Base-by-base conservation (phyloP, 1,140 invertebrate genomes). In the Drosophila arawakana region DNA sequence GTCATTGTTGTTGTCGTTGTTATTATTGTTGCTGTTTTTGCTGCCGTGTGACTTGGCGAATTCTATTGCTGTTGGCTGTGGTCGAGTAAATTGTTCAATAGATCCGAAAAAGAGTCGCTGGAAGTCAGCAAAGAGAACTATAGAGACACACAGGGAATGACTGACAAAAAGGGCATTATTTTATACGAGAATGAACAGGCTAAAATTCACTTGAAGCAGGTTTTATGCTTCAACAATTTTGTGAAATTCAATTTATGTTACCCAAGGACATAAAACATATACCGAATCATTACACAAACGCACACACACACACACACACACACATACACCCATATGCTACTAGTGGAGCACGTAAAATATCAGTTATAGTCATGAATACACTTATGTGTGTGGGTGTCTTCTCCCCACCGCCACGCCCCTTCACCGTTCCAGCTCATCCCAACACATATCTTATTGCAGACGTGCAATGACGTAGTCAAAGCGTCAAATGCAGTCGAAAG, bases 181-280 rank as follows among this genome's bases (percentile, higher is more conserved):
- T 84, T 89, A 89, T 89, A 88, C 68, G 80, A 88, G 84, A 88
- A 84, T 88, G 84, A 88, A 52, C 84, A 84, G 80, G 84, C 84
- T 89, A 83, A 88, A 88, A 88, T 88, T 88, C 84, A 88, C 80
- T 88, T 88, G 77, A 81, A 88, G 84, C 84, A 75, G 84, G 84
- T 88, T 88, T 88, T 88, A 88, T 88, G 84, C 84, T 88, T 89
- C 84, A 88, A 88, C 84, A 88, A 88, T 89, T 88, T 88, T 88
- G 84, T 88, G 84, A 88, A 88, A 88, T 88, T 88, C 84, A 88
- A 88, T 88, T 88, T 88, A 88, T 88, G 83, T 86, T 86, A 88
- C 82, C 84, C 84, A 88, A 88, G 84, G 84, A 88, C 84, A 89
- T 84, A 88, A 84, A 89, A 88, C 81, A 88, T 89, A 89, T 79